Base-by-base conservation (phyloP, 64 coral and sea anemone genomes). In the Astreopora myriophthalma region DNA sequence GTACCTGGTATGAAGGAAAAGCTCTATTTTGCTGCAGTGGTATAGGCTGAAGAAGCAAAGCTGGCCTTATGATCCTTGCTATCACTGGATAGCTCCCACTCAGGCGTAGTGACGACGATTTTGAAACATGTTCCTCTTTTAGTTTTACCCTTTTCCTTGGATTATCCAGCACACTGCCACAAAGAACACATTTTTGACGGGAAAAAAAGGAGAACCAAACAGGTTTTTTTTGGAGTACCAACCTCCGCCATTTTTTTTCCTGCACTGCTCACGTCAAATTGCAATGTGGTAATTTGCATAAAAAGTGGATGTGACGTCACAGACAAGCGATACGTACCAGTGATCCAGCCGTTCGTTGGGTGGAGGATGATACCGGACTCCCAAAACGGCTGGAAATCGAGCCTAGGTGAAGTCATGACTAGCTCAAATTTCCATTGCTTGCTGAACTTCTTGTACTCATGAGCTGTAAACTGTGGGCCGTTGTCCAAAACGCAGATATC, bases 61-160 rank as follows among this genome's bases (percentile, higher is more conserved):
- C 20, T 65, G 62, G 62, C n/a, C 62, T 65, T 65, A 65, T 65
- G 25, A 24, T 25, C 22, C 62, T 67, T 67, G 63, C 1, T n/a
- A 67, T 67, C 1, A 67, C 20, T 3, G n/a, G n/a, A 26, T 67
- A 67, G 20, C n/a, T 67, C 63, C 9, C n/a, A 67, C 8, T 26
- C 20, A 2, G 5, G 62, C 62, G 62, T 24, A 24, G 20, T 65
- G 22, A 25, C 62, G 5, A 65, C 6, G 62, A 65, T 65, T 67
- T 67, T 67, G 1, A 22, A 25, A 67, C 1, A 67, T 8, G 40
- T 44, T 44, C 11, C 40, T 67, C 3, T 67, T 24, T 24, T 25
- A 67, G 63, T 24, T 67, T 67, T 67, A 67, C 63, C 63, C 63
- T 67, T 67, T 67, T 67, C 63, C 63, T 67, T 67, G 63, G 63